These are phyloP conservation scores for Rhaphigaster nebulosa DNA, from an alignment of 2,888 invertebrate genomes.

Conservation along the genomic window DNA sequence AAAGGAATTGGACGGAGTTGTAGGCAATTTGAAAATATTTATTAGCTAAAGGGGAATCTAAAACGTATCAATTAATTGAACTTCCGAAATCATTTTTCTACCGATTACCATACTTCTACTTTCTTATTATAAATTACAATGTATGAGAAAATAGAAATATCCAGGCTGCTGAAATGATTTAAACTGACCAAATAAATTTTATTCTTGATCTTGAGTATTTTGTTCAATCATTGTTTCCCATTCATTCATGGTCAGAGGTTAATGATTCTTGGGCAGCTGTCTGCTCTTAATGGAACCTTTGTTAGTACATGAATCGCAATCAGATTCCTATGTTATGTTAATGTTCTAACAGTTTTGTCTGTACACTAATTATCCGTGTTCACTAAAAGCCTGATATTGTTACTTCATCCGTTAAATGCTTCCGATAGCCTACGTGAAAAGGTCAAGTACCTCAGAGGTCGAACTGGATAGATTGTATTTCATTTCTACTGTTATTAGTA, in stretches of 20 bases:
- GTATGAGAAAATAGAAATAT: too few relatives aligned
- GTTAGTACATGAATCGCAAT: background rate
- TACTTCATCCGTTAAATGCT: background rate
- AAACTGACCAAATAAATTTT: background rate
- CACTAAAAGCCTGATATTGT: background rate
- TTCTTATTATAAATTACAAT: too few relatives aligned
- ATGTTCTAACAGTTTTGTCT: background rate
- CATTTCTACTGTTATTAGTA: too few relatives aligned
- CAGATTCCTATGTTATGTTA: background rate
- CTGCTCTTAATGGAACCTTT: background rate
- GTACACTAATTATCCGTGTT: background rate
- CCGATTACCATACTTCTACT: too few relatives aligned
- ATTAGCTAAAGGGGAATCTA: too few relatives aligned
- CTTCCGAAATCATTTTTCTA: too few relatives aligned
- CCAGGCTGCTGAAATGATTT: too few relatives aligned
- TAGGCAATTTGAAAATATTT: too few relatives aligned
- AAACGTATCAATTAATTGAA: too few relatives aligned
- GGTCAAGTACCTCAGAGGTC: background rate
- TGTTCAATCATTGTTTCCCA: background rate
- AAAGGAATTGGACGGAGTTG: too few relatives aligned
- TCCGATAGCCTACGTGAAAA: background rate
- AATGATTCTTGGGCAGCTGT: background rate
- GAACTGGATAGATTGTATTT: background rate
- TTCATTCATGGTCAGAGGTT: background rate
- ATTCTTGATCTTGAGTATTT: background rate